A percentile compares a stretch with the other conserved stretches of the same genome.
Conservation (phyloP, 2,113 vertebrate genomes). For the Megatriorchis doriae region DNA sequence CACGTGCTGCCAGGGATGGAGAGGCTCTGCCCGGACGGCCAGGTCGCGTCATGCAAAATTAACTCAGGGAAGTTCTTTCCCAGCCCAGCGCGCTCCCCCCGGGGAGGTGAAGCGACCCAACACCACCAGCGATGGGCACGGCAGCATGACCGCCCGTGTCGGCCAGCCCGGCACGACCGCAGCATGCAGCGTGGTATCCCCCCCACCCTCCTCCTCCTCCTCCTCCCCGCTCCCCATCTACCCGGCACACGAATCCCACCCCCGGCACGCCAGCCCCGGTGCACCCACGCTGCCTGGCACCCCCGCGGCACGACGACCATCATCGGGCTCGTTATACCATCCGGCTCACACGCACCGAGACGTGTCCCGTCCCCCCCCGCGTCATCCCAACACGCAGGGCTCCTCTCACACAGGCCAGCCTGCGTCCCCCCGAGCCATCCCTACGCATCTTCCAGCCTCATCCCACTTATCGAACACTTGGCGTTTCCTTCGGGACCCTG, state of each 20-base stretch:
- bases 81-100: rapidly evolving
- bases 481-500: rapidly evolving
- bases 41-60: rapidly evolving
- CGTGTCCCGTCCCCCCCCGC: too few relatives aligned
- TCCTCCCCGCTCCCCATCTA: background rate
- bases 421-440: rapidly evolving
- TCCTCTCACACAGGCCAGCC: too few relatives aligned
- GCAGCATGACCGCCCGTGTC: rapidly evolving
- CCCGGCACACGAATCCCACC: background rate
- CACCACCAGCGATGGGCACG: rapidly evolving
- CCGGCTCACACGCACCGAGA: background rate
- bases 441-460: rapidly evolving
- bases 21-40: background rate
- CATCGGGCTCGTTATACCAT: background rate
- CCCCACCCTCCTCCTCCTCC: too few relatives aligned
- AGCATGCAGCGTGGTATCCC: background rate
- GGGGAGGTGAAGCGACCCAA: background rate
- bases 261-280: rapidly evolving
- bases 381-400: too few relatives aligned
- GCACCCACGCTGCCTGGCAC: background rate
- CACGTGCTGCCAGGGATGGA: rapidly evolving
- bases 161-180: background rate
- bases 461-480: rapidly evolving
- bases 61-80: background rate
- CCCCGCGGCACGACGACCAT: background rate